These are phyloP conservation scores for Phortica okadai DNA, from an alignment of 2,888 invertebrate genomes.

Conservation along the genomic window DNA sequence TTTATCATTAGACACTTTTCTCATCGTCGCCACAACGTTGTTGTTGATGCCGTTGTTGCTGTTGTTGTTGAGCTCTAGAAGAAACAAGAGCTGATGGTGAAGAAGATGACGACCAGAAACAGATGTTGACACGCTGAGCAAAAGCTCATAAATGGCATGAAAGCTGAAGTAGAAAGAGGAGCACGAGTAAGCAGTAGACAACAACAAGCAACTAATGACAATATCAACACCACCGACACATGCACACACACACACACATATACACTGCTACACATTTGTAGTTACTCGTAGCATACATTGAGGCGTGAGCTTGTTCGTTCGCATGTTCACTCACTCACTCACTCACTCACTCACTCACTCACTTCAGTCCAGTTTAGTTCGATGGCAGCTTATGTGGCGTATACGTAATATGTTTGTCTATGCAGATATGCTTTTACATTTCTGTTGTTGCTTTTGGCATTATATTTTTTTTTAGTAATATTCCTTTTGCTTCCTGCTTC, in stretches of 20 bases:
- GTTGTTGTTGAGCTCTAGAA: not conserved
- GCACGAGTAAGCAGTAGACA: not conserved
- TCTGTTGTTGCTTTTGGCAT: conserved; percentile 28
- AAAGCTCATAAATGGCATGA: conserved; percentile 6
- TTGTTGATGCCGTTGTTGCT: conserved; percentile 2
- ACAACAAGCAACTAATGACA: conserved; percentile 30
- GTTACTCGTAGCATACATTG: not conserved
- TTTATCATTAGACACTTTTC: conserved; percentile 68
- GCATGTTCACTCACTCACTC: conserved; percentile 10
- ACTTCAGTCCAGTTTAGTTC: conserved; percentile 13
- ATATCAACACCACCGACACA: conserved; percentile 27
- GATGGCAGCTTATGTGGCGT: conserved; percentile 59
- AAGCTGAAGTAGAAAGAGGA: not conserved
- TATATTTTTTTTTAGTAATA: conserved; percentile 7
- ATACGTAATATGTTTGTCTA: conserved; percentile 67
- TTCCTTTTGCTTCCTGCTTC: not conserved
- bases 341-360: not conserved
- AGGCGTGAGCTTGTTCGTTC: not conserved
- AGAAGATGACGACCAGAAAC: not conserved
- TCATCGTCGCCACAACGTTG: not conserved
- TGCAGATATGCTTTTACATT: conserved; percentile 50
- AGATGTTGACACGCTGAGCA: conserved; percentile 23
- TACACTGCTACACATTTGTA: not conserved
- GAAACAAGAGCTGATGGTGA: not conserved
- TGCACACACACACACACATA: not conserved